Evolutionary conservation across 2,113 vertebrate species (phyloP).

Genomic region (Corynorhinus townsendii): DNA sequence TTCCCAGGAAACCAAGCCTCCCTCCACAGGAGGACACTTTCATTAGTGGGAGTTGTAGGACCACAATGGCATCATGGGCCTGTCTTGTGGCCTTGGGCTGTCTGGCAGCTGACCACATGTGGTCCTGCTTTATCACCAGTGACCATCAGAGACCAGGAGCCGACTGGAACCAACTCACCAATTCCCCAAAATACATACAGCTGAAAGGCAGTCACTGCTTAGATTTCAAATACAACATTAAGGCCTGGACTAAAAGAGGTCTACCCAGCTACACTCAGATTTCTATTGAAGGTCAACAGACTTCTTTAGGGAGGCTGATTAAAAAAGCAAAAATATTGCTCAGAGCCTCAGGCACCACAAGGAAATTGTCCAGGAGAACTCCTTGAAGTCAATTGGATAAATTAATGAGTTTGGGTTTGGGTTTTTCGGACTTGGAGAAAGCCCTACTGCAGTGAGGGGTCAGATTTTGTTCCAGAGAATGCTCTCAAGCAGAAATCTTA

Average conservation of each 20-base stretch:
- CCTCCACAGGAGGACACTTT: background rate
- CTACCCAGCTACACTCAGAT: background rate
- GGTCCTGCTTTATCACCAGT: background rate
- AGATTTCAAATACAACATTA: background rate
- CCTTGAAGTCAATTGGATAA: background rate
- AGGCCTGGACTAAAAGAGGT: background rate
- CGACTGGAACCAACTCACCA: background rate
- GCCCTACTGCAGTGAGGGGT: accelerated
- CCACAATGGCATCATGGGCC: background rate
- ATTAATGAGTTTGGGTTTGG: background rate
- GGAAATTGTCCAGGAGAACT: background rate
- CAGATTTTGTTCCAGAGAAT: background rate
- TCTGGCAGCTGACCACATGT: background rate
- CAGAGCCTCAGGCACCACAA: background rate
- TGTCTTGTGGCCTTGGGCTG: background rate
- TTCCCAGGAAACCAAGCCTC: background rate
- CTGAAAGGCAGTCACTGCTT: background rate
- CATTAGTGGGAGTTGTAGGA: background rate
- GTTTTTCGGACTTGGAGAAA: background rate
- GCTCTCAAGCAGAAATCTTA: background rate
- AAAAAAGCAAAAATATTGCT: background rate
- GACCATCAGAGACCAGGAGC: background rate
- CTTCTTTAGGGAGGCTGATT: background rate
- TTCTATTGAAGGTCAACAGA: background rate
- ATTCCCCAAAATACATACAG: background rate